These are phyloP conservation scores for Laupala kohalensis DNA, from an alignment of 1,140 invertebrate genomes.

Conservation along the genomic window DNA sequence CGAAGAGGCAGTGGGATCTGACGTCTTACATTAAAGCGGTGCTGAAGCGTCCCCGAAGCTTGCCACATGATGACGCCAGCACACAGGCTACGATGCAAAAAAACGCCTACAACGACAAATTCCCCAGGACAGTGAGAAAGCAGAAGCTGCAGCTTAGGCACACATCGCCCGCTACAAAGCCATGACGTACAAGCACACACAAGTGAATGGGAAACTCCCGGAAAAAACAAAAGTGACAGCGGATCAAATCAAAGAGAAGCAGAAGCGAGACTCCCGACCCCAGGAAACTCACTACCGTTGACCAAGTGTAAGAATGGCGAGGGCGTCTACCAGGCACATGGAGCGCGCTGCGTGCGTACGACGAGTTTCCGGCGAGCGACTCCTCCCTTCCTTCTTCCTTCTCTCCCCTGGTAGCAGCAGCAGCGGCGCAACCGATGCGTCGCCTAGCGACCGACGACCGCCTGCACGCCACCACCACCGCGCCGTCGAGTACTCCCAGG, in stretches of 20 bases:
- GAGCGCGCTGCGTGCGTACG: too few relatives aligned
- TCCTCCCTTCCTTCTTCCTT: too few relatives aligned
- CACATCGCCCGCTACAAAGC: not conserved
- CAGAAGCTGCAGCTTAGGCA: not conserved
- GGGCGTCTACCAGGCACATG: not conserved
- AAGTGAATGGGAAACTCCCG: not conserved
- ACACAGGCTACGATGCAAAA: not conserved
- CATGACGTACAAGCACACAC: not conserved
- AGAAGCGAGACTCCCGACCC: too few relatives aligned
- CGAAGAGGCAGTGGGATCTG: not conserved
- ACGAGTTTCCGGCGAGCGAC: too few relatives aligned
- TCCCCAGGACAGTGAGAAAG: not conserved
- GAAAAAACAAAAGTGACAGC: not conserved
- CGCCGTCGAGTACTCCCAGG: not conserved
- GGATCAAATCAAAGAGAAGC: not conserved
- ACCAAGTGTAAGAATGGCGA: too few relatives aligned
- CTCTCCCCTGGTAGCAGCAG: too few relatives aligned
- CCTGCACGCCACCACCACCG: too few relatives aligned
- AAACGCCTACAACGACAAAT: not conserved
- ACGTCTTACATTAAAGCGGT: constrained; percentile 14
- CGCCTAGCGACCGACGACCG: not conserved
- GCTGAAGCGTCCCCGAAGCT: constrained; percentile 8
- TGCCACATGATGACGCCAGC: constrained; percentile 1
- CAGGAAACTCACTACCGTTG: too few relatives aligned
- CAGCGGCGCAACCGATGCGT: too few relatives aligned